A percentile compares a stretch with the other conserved stretches of the same genome.
These are phyloP conservation scores for Amiota minor DNA, from an alignment of 2,888 invertebrate genomes.

Conservation along the genomic window DNA sequence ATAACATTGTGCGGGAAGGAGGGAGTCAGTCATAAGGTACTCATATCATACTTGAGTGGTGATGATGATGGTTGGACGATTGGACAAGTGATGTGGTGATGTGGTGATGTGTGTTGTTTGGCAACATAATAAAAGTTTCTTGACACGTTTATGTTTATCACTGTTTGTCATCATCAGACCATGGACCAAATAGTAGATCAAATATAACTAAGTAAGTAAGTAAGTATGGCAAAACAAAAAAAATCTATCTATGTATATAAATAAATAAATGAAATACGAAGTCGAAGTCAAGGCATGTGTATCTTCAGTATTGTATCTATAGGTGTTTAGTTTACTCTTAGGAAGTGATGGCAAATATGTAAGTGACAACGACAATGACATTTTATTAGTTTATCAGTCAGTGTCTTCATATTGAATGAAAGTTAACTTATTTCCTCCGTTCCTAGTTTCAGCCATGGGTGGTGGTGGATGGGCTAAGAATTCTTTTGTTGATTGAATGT, in stretches of 20 bases:
- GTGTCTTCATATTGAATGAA: too few species aligned
- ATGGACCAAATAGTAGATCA: constrained; percentile 52
- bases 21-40: not conserved
- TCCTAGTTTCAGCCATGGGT: too few species aligned
- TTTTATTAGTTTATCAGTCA: too few species aligned
- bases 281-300: not conserved
- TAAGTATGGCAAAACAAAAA: constrained; percentile 20
- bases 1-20: not conserved
- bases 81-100: not conserved
- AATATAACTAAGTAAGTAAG: constrained; percentile 33
- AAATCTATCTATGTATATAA: not conserved
- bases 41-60: not conserved
- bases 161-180: constrained; percentile 22
- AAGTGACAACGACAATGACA: too few species aligned
- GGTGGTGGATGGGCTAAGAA: too few species aligned
- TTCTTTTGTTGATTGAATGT: too few species aligned
- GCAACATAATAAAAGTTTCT: constrained; percentile 52
- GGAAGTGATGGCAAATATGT: too few species aligned
- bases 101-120: constrained; percentile 2
- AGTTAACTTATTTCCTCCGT: too few species aligned
- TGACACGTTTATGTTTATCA: constrained; percentile 57
- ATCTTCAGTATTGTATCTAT: not conserved
- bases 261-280: constrained; percentile 1
- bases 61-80: too few species aligned
- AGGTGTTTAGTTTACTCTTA: too few species aligned